phyloP scores from a whole-genome alignment of 2,113 vertebrate genomes.

The Dendrocopos noguchii region DNA sequence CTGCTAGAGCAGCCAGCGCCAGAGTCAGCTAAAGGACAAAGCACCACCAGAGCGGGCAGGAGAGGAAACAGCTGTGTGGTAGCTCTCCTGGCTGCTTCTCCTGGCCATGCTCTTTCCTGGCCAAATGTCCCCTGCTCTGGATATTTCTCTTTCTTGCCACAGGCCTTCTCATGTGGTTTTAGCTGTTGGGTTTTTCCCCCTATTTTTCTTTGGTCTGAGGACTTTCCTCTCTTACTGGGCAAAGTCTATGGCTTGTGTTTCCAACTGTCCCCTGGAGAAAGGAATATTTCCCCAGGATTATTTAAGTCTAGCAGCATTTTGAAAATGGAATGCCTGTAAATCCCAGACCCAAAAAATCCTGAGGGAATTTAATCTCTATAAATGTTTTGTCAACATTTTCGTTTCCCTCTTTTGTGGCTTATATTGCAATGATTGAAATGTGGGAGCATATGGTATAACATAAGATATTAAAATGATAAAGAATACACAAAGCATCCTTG shows the following conservation, averaged over 20 bases:
- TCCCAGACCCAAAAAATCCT: conserved; percentile 26
- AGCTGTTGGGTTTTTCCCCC: neutral
- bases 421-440: conserved; percentile 65
- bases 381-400: conserved; percentile 58
- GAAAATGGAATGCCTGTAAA: conserved; percentile 48
- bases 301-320: conserved; percentile 71
- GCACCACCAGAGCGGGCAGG: neutral
- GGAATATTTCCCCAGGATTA: conserved; percentile 65
- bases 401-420: conserved; percentile 67
- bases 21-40: conserved; percentile 62
- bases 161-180: neutral
- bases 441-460: conserved; percentile 65
- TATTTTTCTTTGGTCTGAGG: conserved; percentile 20
- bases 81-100: neutral
- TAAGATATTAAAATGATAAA: conserved; percentile 72
- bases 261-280: conserved; percentile 46
- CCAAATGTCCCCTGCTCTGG: neutral
- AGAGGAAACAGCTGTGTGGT: conserved; percentile 41
- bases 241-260: neutral
- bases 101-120: neutral
- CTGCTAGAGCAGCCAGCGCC: neutral
- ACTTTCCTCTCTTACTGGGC: neutral
- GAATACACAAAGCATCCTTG: conserved; percentile 68
- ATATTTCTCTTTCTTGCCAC: conserved; percentile 4
- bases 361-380: conserved; percentile 59